Conservation (phyloP, 2,113 vertebrate species). For the Meles meles region DNA sequence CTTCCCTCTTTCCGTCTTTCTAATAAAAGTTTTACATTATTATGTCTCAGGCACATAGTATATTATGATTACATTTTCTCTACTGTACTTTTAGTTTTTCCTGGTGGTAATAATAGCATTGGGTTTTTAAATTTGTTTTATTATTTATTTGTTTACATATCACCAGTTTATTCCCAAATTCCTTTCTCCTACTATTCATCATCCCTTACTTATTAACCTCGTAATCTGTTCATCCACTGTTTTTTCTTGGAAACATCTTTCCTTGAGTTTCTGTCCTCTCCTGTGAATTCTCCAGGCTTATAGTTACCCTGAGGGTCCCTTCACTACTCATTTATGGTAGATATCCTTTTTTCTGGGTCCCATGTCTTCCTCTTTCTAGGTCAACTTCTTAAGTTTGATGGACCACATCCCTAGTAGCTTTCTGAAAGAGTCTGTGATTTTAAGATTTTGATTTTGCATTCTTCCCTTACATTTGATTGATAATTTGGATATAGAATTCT, state of each 20-base stretch:
- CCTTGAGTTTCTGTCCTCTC: background rate
- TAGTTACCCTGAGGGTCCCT: background rate
- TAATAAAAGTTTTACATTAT: background rate
- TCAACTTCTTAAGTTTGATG: background rate
- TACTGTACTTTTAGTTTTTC: background rate
- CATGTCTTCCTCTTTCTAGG: background rate
- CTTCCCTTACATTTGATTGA: background rate
- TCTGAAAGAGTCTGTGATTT: background rate
- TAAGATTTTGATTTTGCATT: background rate
- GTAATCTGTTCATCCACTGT: background rate
- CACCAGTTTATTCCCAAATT: background rate
- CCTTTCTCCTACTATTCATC: background rate
- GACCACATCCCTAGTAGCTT: background rate
- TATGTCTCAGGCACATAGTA: background rate
- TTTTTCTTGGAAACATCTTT: background rate
- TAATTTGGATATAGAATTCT: background rate
- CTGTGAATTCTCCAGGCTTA: background rate
- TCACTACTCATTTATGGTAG: background rate
- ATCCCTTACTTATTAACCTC: background rate
- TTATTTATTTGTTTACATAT: background rate
- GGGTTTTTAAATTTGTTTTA: background rate
- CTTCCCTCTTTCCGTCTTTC: background rate
- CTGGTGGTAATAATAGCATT: background rate
- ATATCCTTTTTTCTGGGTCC: no score
- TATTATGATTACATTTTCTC: background rate